Percentiles rank a stretch among this genome's conserved stretches.
These are phyloP conservation scores for Pollicipes pollicipes DNA, from an alignment of 1,140 invertebrate genomes.

Conservation along the genomic window DNA sequence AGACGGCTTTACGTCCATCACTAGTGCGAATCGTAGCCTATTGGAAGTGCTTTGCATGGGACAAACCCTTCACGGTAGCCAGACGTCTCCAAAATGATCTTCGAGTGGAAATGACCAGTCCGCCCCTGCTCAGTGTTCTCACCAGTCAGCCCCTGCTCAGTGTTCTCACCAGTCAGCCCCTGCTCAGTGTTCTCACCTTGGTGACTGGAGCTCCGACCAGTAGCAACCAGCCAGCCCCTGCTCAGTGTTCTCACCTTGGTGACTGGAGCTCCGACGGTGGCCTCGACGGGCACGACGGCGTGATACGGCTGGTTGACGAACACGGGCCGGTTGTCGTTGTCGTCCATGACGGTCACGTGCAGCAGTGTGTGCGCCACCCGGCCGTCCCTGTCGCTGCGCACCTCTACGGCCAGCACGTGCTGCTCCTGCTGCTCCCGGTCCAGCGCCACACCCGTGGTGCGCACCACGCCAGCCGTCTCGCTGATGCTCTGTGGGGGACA, in stretches of 20 bases:
- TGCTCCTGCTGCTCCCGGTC: conserved; percentile 61
- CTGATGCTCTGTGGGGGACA: conserved; percentile 25
- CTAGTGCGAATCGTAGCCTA: too few relatives aligned
- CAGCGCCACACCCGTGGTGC: conserved; percentile 57
- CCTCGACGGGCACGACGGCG: conserved; percentile 63
- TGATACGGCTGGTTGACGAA: conserved; percentile 68
- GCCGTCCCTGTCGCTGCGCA: background rate
- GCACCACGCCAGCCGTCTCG: conserved; percentile 48
- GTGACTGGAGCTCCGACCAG: too few relatives aligned
- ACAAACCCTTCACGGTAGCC: too few relatives aligned
- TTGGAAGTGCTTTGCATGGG: too few relatives aligned
- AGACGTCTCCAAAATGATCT: too few relatives aligned
- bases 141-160: too few relatives aligned
- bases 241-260: conserved; percentile 32
- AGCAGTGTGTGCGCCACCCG: conserved; percentile 29
- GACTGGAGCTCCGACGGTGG: conserved; percentile 54
- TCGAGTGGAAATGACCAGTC: too few relatives aligned
- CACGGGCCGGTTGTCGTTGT: conserved; percentile 41
- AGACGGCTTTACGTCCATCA: too few relatives aligned
- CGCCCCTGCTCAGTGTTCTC: too few relatives aligned
- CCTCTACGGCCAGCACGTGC: conserved; percentile 43
- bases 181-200: too few relatives aligned
- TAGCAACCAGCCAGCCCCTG: too few relatives aligned
- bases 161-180: too few relatives aligned
- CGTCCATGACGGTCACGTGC: conserved; percentile 45